Evolutionary conservation across 2,797 vertebrate species (phyloP).

Genomic region (Sebastes alutus): DNA sequence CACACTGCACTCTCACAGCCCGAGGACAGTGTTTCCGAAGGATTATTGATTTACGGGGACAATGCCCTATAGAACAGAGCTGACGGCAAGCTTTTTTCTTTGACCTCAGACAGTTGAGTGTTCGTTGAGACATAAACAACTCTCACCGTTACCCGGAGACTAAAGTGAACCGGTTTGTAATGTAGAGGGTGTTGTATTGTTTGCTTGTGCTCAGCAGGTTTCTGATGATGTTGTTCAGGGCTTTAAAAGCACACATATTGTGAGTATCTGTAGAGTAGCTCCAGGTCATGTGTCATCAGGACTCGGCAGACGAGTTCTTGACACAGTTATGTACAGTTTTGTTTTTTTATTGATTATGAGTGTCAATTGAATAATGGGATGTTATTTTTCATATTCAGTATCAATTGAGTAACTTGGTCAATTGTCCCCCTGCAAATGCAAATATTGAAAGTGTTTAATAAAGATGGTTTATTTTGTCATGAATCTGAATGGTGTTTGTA

Average conservation of each 20-base stretch:
- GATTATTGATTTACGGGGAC: neutral
- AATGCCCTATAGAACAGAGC: neutral
- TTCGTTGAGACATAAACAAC: neutral
- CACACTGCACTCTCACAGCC: neutral
- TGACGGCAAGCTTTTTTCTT: neutral
- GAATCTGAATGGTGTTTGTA: neutral
- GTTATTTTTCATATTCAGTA: neutral
- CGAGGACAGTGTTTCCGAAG: neutral
- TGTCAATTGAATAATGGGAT: neutral
- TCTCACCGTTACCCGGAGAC: neutral
- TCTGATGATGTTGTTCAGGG: neutral
- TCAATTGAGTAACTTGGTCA: neutral
- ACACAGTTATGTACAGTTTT: neutral
- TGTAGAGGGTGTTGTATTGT: neutral
- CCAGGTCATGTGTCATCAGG: neutral
- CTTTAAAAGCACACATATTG: too few species aligned
- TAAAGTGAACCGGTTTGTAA: neutral
- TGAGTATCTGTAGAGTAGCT: neutral
- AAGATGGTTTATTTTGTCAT: neutral
- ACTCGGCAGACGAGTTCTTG: neutral
- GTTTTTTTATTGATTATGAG: neutral
- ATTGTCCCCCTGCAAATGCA: neutral
- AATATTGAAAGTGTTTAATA: neutral
- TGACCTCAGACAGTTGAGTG: neutral
- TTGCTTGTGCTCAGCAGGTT: neutral